Percentiles rank a stretch among this genome's conserved stretches.
phyloP scores from a whole-genome alignment of 2,888 invertebrate species.

The Petrophora chlorosata region DNA sequence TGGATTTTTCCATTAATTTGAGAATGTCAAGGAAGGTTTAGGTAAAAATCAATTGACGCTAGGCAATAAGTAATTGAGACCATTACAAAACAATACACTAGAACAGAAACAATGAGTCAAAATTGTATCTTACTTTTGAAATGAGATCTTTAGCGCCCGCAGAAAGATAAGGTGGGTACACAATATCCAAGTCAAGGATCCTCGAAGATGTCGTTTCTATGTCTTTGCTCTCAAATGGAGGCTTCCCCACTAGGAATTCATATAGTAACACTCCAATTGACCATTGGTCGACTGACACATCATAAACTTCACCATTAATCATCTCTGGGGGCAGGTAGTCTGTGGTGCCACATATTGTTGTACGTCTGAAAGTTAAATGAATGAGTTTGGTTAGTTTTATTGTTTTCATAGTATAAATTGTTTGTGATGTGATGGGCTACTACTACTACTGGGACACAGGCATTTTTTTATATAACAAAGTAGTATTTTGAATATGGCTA shows the following conservation, averaged over 20 bases:
- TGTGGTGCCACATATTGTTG: constrained; percentile 96
- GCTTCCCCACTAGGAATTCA: constrained; percentile 95
- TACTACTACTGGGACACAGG: no score
- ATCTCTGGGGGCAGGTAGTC: constrained; percentile 99
- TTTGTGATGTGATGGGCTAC: no score
- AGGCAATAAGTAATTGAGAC: no score
- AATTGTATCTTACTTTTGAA: constrained; percentile 88
- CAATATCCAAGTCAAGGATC: constrained; percentile 86
- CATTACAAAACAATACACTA: no score
- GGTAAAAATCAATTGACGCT: no score
- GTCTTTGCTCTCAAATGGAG: constrained; percentile 94
- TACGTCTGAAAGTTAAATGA: constrained; percentile 87
- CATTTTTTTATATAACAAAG: no score
- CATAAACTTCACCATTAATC: constrained; percentile 92
- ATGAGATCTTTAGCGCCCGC: constrained; percentile 90
- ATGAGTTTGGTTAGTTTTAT: no score
- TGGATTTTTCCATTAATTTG: no score
- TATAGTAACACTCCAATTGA: constrained; percentile 94
- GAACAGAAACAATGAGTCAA: no score
- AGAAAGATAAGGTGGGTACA: constrained; percentile 87
- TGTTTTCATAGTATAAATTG: no score
- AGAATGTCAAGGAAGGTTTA: no score
- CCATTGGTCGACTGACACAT: constrained; percentile 94
- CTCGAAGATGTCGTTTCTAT: constrained; percentile 88
- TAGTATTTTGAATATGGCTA: no score